Evolutionary conservation across 1,140 invertebrate species (phyloP), one percentile per base, ranked within the genome.

Genomic region (Pseudomyrmex flavicornis): DNA sequence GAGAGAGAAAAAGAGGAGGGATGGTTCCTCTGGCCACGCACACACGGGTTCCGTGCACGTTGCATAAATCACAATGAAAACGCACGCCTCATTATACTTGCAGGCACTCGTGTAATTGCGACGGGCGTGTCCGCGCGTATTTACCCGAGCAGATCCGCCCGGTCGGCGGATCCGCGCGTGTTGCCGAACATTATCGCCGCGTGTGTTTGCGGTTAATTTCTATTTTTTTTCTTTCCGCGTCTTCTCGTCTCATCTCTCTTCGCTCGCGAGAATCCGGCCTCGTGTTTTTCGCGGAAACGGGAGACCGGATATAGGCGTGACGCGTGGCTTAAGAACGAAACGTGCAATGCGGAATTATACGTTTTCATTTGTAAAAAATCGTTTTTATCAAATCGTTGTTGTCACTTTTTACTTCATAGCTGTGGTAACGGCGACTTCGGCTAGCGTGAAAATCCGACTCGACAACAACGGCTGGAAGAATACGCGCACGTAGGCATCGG

Each of bases 31-130:
- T 69, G 46, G 68, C 66, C 76, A 61, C 69, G 65, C 59, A 74
- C 61, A 44, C 13, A 35, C 22, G 5, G 66, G 61, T 10, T 15
- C 70, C 44, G 56, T 63, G 54, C 35, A 35, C 72, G 58, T 46
- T 70, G 83, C 84, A 90, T 91, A 91, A 91, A 91, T 91, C 90
- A 91, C 89, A 85, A 89, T 89, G 90, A 86, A 35, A 85, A 88
- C 88, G 79, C 86, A 82, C 61, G 83, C 56, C 88, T 90, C 87
- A 87, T 90, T 90, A 90, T 89, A 89, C 85, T 89, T 79, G 85
- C 87, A 84, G 80, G 86, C 83, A 90, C 87, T 90, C 88, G 89
- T 87, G 89, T 91, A 91, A 91, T 90, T 91, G 90, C 86, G 86
- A 89, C 90, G 89, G 89, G 89, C 89, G 90, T 91, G 86, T 88